Evolutionary conservation across 2,888 invertebrate genomes (phyloP), one percentile per base, ranked within the genome.

Genomic region (Eurytoma adleriae): DNA sequence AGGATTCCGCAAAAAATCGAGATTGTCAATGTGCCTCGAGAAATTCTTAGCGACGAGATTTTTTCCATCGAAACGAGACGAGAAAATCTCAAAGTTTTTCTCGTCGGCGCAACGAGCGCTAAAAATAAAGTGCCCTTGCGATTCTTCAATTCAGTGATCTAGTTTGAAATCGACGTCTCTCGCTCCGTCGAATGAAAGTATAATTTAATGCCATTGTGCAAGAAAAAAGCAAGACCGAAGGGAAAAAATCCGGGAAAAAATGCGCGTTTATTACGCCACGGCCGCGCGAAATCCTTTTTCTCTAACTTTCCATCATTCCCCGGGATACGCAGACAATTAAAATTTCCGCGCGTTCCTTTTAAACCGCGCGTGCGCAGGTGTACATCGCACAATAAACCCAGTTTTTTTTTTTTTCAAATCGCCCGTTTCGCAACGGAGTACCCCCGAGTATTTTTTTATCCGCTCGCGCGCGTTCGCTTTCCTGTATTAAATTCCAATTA

Each of bases 401-500:
- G 57, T 67, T 81, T 24, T 1, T 24, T 24, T 24, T 24, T 24
- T 24, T 78, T 78, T 74, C 80, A 73, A 69, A 79, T 80, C 76
- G 54, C 62, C 18, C 48, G 59, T 48, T 56, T 75, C 79, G 50
- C 80, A 80, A 80, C 64, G 18, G 24, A 27, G 20, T 57, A 40
- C 5, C 18, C 57, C 71, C 61, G 10, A 24, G 20, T 40, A 61
- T 76, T 76, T 76, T 76, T 62, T 68, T 54, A 24, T 14, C 30
- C 4, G 18, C 30, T 40, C 13, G 12, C 18, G 5, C 69, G 54
- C 61, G 50, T 12, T 4, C 61, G 16, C 52, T 78, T 78, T 76
- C 72, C 76, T 72, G 76, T 76, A 77, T 77, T 80, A 80, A 77
- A 80, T 80, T 77, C 72, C 73, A 77, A 77, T 80, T 73, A 73